phyloP scores from a whole-genome alignment of 2,113 vertebrate species.

The Chaetodon auriga region DNA sequence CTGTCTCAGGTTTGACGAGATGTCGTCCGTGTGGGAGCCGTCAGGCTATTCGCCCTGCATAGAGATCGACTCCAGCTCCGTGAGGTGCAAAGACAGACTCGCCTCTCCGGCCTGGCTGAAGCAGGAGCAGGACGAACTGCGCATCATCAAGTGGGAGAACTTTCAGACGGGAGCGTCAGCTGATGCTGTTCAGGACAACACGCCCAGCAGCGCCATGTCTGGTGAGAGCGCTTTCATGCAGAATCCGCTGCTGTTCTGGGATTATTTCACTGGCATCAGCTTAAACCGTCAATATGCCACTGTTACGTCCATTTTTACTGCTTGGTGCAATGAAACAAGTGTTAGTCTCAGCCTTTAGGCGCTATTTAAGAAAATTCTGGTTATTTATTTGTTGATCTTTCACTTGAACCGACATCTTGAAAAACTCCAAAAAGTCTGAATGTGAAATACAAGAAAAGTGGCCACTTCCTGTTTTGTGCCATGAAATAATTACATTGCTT shows the following conservation, averaged over 20 bases:
- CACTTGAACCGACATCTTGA: not conserved
- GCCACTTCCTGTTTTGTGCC: not conserved
- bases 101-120: constrained; percentile 77
- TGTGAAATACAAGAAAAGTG: not conserved
- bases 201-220: constrained; percentile 82
- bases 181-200: constrained; percentile 82
- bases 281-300: not conserved
- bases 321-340: not conserved
- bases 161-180: constrained; percentile 56
- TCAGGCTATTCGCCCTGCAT: constrained; percentile 75
- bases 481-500: not conserved
- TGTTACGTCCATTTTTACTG: not conserved
- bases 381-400: not conserved
- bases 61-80: constrained; percentile 84
- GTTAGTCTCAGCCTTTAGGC: not conserved
- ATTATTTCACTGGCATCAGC: not conserved
- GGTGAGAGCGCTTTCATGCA: constrained; percentile 45
- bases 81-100: constrained; percentile 72
- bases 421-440: not conserved
- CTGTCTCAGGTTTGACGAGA: constrained; percentile 45
- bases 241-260: not conserved
- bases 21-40: constrained; percentile 76
- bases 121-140: constrained; percentile 78
- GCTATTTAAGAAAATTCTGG: not conserved
- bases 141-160: constrained; percentile 78